Evolutionary conservation across 37 sponge, comb jelly and placozoan genomes (phyloP).

Genomic region (Aplysina aerophoba): DNA sequence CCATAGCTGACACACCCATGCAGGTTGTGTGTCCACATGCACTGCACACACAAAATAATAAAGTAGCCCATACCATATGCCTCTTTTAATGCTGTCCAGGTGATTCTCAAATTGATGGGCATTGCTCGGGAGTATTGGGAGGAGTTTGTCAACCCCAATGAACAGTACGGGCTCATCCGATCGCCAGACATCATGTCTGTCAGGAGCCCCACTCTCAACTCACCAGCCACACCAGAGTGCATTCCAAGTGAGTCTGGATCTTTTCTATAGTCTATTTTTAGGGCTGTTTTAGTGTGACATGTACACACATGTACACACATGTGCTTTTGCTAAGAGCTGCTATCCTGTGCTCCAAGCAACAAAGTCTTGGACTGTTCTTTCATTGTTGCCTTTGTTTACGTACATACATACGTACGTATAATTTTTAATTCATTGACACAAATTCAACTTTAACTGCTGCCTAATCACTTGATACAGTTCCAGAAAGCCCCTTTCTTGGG

Average conservation of each 20-base stretch:
- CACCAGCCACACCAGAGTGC: conserved; percentile 77
- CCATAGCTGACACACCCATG: too few relatives aligned
- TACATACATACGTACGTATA: not conserved
- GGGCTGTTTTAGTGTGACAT: too few relatives aligned
- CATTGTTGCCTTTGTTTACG: not conserved
- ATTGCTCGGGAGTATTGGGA: conserved; percentile 81
- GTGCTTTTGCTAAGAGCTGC: too few relatives aligned
- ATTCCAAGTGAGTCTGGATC: conserved; percentile 67
- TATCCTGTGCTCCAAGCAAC: too few relatives aligned
- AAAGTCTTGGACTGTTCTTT: too few relatives aligned
- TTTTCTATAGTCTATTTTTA: not conserved
- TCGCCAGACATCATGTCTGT: conserved; percentile 43
- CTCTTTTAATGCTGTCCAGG: conserved; percentile 32
- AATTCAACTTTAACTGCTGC: not conserved
- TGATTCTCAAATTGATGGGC: conserved; percentile 61
- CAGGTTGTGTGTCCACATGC: too few relatives aligned
- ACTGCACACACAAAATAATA: too few relatives aligned
- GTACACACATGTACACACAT: too few relatives aligned
- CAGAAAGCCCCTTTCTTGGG: conserved; percentile 83
- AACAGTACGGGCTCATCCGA: conserved; percentile 50
- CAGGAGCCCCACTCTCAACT: conserved; percentile 25
- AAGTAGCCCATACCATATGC: too few relatives aligned
- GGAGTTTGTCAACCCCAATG: conserved; percentile 66
- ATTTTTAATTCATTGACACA: not conserved
- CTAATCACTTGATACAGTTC: conserved; percentile 42